Conservation (phyloP, 2,113 vertebrate species). For the Microtus pennsylvanicus region DNA sequence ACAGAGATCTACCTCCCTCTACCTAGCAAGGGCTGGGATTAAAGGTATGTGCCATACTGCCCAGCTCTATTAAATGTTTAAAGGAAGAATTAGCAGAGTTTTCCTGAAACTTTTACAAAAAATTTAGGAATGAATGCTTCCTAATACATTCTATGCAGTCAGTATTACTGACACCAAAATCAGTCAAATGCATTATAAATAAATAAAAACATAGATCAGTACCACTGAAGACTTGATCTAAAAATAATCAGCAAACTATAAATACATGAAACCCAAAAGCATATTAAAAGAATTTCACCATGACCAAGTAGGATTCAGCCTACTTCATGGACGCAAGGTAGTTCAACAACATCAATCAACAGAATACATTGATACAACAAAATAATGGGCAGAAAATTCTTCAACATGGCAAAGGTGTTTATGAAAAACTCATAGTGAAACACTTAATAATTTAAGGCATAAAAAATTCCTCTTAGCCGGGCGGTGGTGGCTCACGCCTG, state of each 20-base stretch:
- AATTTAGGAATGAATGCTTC: slow-evolving; percentile 9
- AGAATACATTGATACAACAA: neutral
- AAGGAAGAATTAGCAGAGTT: neutral
- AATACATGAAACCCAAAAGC: slow-evolving; percentile 5
- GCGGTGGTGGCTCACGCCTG: too few relatives aligned
- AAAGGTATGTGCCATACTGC: neutral
- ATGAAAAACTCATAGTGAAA: neutral
- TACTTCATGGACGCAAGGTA: neutral
- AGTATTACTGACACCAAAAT: neutral
- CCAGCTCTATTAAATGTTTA: neutral
- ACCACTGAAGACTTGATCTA: neutral
- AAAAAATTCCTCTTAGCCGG: neutral
- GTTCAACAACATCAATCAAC: slow-evolving; percentile 26
- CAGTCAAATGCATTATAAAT: neutral
- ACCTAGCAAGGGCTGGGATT: neutral
- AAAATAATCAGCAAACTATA: slow-evolving; percentile 26
- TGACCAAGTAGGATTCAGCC: slow-evolving; percentile 9
- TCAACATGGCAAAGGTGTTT: slow-evolving; percentile 16
- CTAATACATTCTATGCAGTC: neutral
- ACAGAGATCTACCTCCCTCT: neutral
- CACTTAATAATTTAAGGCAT: neutral
- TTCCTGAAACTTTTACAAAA: slow-evolving; percentile 7
- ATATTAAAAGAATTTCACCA: slow-evolving; percentile 44
- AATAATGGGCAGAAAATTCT: neutral
- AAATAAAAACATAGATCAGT: neutral